phyloP scores from a whole-genome alignment of 1,140 invertebrate genomes.

The Drosophila albomicans region DNA sequence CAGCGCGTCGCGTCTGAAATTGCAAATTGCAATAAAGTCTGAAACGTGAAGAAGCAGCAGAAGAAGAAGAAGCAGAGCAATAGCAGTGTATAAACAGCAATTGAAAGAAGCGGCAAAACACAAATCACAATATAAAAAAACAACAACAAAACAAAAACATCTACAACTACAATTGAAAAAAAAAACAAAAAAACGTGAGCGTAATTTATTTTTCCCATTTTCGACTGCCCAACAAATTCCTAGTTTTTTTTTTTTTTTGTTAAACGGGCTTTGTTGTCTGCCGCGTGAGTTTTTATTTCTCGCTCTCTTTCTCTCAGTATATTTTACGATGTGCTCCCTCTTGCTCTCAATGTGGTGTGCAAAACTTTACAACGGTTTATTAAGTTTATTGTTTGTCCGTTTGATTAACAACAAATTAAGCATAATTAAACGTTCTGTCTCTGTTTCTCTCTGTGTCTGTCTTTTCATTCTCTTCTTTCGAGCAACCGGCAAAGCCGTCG shows the following conservation, averaged over 20 bases:
- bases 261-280: slow-evolving; percentile 45
- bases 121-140: slow-evolving; percentile 43
- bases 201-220: slow-evolving; percentile 44
- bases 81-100: slow-evolving; percentile 58
- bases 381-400: slow-evolving; percentile 56
- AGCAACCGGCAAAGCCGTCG: slow-evolving; percentile 76
- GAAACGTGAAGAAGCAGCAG: slow-evolving; percentile 57
- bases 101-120: slow-evolving; percentile 58
- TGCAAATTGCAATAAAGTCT: slow-evolving; percentile 74
- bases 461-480: slow-evolving; percentile 49
- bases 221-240: slow-evolving; percentile 33
- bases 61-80: slow-evolving; percentile 54
- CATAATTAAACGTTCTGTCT: slow-evolving; percentile 68
- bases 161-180: slow-evolving; percentile 58
- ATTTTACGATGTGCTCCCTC: too few species aligned
- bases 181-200: slow-evolving; percentile 77
- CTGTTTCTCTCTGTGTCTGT: slow-evolving; percentile 23
- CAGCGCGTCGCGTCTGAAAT: slow-evolving; percentile 47
- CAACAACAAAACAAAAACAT: slow-evolving; percentile 33
- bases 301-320: slow-evolving; percentile 18
- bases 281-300: slow-evolving; percentile 36
- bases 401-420: slow-evolving; percentile 78
- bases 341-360: slow-evolving; percentile 21
- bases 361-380: slow-evolving; percentile 55
- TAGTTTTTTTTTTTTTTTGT: slow-evolving; percentile 36